Evolutionary conservation across 1,140 invertebrate species (phyloP).

Genomic region (Atopsyche davidsoni): DNA sequence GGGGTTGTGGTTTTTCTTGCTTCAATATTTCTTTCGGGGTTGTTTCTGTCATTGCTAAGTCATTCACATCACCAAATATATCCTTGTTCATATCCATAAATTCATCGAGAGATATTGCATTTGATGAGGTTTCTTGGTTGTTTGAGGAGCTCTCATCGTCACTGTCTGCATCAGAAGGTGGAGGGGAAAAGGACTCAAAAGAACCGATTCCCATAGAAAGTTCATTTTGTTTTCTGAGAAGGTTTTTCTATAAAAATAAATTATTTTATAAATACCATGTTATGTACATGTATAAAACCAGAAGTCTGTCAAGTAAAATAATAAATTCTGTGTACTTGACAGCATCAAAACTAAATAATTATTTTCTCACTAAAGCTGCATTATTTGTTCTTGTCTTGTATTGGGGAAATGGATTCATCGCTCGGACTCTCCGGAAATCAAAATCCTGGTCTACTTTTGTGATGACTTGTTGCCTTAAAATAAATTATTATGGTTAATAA

Average conservation of each 20-base stretch:
- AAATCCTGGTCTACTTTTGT: constrained; percentile 55
- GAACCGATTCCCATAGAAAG: not conserved
- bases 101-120: constrained; percentile 42
- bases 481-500: constrained; percentile 10
- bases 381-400: too few species aligned
- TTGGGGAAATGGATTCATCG: too few species aligned
- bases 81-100: constrained; percentile 48
- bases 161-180: constrained; percentile 5
- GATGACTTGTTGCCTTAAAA: constrained; percentile 44
- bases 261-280: not conserved
- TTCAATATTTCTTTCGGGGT: too few species aligned
- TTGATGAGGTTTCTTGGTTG: constrained; percentile 1
- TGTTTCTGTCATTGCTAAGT: too few species aligned
- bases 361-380: too few species aligned
- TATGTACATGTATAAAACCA: not conserved
- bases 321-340: too few species aligned
- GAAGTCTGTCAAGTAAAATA: not conserved
- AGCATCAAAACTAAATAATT: too few species aligned
- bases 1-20: too few species aligned
- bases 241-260: not conserved
- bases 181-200: constrained; percentile 13
- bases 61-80: constrained; percentile 44
- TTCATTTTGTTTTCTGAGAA: not conserved
- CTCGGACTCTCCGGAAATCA: constrained; percentile 48
- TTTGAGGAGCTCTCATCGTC: constrained; percentile 2